phyloP scores from a whole-genome alignment of 2,113 vertebrate genomes.

The Motacilla tschutschensis region DNA sequence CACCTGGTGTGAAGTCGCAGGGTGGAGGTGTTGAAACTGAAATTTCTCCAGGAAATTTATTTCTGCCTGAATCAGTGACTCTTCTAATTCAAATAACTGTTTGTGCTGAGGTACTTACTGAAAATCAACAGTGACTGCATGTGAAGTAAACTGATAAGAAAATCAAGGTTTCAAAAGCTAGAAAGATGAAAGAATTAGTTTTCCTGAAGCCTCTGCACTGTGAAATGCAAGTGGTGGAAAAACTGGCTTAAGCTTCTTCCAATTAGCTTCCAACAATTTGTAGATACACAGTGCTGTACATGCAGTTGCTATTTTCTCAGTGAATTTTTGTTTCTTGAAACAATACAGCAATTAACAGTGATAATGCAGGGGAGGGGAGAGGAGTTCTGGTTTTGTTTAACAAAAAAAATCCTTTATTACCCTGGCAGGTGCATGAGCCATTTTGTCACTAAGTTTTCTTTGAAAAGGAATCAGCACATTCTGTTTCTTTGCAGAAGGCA shows the following conservation, averaged over 20 bases:
- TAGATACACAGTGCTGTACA: neutral
- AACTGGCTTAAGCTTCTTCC: neutral
- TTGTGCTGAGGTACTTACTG: neutral
- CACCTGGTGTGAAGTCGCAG: fast-evolving
- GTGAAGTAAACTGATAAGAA: constrained; percentile 10
- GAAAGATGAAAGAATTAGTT: neutral
- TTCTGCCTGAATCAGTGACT: neutral
- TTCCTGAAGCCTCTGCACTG: neutral
- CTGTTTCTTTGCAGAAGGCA: neutral
- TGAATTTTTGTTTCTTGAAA: constrained; percentile 26
- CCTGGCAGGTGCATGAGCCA: neutral
- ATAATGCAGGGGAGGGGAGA: fast-evolving
- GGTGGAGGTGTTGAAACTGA: too few relatives aligned
- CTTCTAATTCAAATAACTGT: constrained; percentile 6
- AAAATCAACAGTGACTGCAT: neutral
- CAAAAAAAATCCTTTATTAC: neutral
- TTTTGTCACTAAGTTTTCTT: constrained; percentile 18
- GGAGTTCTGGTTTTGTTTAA: neutral
- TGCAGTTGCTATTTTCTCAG: neutral
- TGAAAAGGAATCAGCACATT: constrained; percentile 13
- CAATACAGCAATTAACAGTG: constrained; percentile 21
- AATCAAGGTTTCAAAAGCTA: constrained; percentile 13
- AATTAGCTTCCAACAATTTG: constrained; percentile 32
- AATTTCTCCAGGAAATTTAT: neutral
- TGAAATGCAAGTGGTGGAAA: constrained; percentile 1